Conservation (phyloP, 2,888 invertebrate species). For the Molorchus minor region DNA sequence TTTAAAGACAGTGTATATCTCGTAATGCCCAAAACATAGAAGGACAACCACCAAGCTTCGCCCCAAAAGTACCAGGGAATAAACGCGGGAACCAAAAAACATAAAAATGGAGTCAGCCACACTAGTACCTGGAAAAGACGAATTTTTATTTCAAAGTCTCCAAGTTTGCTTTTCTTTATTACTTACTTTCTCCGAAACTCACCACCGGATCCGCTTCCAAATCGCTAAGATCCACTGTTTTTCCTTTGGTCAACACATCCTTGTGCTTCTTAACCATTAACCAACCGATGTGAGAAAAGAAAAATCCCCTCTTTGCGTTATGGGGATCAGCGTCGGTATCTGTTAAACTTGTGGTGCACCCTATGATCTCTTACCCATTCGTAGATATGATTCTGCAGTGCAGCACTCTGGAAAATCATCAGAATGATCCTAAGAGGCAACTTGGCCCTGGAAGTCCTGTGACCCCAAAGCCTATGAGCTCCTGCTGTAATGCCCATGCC, state of each 20-base stretch:
- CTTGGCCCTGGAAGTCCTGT: constrained; percentile 90
- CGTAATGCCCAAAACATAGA: constrained; percentile 78
- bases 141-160: not conserved
- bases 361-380: constrained; percentile 85
- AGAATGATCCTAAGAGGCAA: constrained; percentile 82
- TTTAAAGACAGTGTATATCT: constrained; percentile 83
- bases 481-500: constrained; percentile 86
- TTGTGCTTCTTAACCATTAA: constrained; percentile 86
- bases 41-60: constrained; percentile 76
- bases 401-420: constrained; percentile 82
- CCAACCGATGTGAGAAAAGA: constrained; percentile 96
- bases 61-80: constrained; percentile 73
- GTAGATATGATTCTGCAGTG: constrained; percentile 88
- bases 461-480: constrained; percentile 94
- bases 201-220: constrained; percentile 84
- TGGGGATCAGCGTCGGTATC: constrained; percentile 89
- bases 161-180: too few species aligned
- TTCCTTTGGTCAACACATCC: constrained; percentile 85
- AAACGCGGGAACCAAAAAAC: constrained; percentile 82
- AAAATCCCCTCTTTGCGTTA: constrained; percentile 83
- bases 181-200: constrained; percentile 84
- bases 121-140: constrained; percentile 78
- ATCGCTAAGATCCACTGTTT: constrained; percentile 84
- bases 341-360: constrained; percentile 86
- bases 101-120: constrained; percentile 77